Evolutionary conservation across 2,888 invertebrate genomes (phyloP).

Genomic region (Stenolophus ochropezus): DNA sequence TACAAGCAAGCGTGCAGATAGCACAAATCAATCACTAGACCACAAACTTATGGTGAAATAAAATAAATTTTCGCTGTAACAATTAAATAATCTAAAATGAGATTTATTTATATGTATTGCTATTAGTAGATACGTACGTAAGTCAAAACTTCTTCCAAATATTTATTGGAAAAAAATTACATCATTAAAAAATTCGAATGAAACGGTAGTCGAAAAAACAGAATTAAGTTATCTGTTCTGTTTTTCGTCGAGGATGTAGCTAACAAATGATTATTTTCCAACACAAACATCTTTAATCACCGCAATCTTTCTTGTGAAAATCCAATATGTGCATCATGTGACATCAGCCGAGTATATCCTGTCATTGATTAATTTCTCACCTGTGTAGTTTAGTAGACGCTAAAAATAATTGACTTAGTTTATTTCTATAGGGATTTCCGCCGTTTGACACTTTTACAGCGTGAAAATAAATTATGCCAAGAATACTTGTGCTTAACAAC

Average conservation of each 20-base stretch:
- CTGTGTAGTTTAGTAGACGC: not conserved
- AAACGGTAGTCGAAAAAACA: too few species aligned
- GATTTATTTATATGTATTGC: too few species aligned
- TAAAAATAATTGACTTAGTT: slow-evolving; percentile 44
- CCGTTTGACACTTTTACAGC: slow-evolving; percentile 47
- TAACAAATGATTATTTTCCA: slow-evolving; percentile 19
- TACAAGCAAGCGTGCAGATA: too few species aligned
- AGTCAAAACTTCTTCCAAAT: too few species aligned
- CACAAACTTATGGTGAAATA: too few species aligned
- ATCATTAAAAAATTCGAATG: too few species aligned
- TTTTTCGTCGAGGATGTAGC: not conserved
- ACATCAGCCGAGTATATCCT: not conserved
- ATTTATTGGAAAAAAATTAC: too few species aligned
- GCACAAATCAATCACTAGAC: too few species aligned
- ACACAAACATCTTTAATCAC: slow-evolving; percentile 6
- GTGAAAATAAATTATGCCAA: slow-evolving; percentile 45
- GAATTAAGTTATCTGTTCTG: not conserved
- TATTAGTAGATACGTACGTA: too few species aligned
- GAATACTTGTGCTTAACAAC: slow-evolving; percentile 34
- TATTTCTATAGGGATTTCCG: slow-evolving; percentile 44
- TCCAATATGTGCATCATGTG: slow-evolving; percentile 9
- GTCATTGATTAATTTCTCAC: slow-evolving; percentile 21
- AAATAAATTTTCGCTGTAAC: too few species aligned
- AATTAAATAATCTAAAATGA: too few species aligned
- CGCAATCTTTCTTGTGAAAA: slow-evolving; percentile 11